These are phyloP conservation scores for Rhinogobio ventralis DNA, from an alignment of 2,797 vertebrate genomes.

Conservation along the genomic window DNA sequence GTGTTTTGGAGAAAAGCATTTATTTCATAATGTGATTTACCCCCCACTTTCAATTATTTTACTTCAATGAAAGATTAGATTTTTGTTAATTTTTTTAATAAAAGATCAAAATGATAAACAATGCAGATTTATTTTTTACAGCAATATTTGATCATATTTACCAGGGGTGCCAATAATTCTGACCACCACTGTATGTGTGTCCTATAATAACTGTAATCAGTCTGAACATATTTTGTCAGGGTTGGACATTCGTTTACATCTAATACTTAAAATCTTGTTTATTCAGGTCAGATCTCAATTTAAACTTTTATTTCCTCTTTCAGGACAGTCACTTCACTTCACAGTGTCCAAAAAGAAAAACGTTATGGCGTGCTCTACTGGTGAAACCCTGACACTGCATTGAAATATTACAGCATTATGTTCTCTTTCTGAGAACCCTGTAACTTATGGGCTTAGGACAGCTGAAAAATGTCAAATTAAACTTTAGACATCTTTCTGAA, in stretches of 20 bases:
- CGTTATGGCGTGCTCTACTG: constrained; percentile 36
- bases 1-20: too few relatives aligned
- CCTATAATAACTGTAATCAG: neutral
- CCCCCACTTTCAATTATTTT: too few relatives aligned
- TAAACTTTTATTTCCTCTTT: neutral
- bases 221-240: neutral
- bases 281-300: neutral
- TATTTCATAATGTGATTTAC: too few relatives aligned
- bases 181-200: neutral
- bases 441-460: too few relatives aligned
- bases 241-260: neutral
- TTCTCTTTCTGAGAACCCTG: neutral
- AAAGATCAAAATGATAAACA: too few relatives aligned
- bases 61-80: too few relatives aligned
- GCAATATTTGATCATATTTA: too few relatives aligned
- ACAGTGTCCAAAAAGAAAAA: neutral
- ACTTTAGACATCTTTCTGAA: neutral
- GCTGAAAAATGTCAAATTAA: neutral
- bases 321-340: neutral
- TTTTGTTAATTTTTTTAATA: too few relatives aligned
- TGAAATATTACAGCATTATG: too few relatives aligned
- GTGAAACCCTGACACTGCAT: neutral
- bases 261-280: neutral
- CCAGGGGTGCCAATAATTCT: too few relatives aligned
- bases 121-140: too few relatives aligned